Evolutionary conservation across 2,797 vertebrate species (phyloP), one percentile per base, ranked within the genome.

Genomic region (Periparus ater): DNA sequence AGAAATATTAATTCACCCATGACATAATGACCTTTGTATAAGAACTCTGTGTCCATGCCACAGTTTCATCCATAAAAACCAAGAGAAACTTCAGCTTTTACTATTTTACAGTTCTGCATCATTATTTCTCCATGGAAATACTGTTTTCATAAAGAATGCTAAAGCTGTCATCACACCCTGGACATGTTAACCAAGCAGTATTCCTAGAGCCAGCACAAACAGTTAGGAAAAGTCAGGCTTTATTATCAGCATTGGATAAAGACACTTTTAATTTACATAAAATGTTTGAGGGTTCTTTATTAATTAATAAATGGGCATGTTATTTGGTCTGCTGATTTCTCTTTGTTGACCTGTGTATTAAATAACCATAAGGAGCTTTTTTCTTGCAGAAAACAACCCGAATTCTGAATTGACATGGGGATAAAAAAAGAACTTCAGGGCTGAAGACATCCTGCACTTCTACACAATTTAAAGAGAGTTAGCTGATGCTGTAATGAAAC

Each of bases 231-330:
- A 45, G 19, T 14, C 44, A 22, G 25, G 1, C n/a, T 60, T 71
- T 75, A 65, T 91, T 88, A 72, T 79, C 86, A 95, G 80, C 27
- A 32, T 14, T 86, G 77, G 32, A 92, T 93, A 95, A 93, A 94
- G 75, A 91, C 53, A 47, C 13, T 94, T 79, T 91, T 91, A 89
- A 93, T 84, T 77, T 84, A 55, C 82, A 63, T 42, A 26, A 95
- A 88, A 80, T 44, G 51, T 82, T 96, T 86, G 57, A 90, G 75
- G 72, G 61, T 79, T 48, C 81, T 96, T 96, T 78, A 94, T 95
- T 92, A 96, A 93, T 96, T 96, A 85, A 72, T 96, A 93, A 93
- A 91, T 88, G 88, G 88, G 91, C 91, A 95, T 32, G 61, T 80
- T 90, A 85, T 92, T 70, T 96, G 89, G 91, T 88, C 76, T 95